Percentiles rank a stretch among this genome's conserved stretches.
Evolutionary conservation across 2,888 invertebrate species (phyloP).

Genomic region (Drosophila bunnanda): DNA sequence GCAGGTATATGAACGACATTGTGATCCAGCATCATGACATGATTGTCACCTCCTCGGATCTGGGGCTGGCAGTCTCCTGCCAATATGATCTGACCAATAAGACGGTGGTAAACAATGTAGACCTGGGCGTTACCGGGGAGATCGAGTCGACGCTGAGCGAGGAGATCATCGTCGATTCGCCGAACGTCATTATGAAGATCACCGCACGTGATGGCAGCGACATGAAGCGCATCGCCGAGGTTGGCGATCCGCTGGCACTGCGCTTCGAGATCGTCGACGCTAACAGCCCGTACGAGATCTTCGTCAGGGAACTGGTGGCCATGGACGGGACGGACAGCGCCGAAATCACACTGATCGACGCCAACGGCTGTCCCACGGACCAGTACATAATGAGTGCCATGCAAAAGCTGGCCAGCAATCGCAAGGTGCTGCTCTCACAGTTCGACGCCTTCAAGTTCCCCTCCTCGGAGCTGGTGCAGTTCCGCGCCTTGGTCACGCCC

Average conservation of each 20-base stretch:
- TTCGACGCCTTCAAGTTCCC: slow-evolving; percentile 98
- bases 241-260: slow-evolving; percentile 95
- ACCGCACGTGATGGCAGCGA: slow-evolving; percentile 93
- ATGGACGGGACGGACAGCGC: slow-evolving; percentile 97
- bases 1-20: slow-evolving; percentile 94
- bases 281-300: slow-evolving; percentile 97
- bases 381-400: slow-evolving; percentile 98
- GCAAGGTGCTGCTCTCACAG: slow-evolving; percentile 94
- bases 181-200: slow-evolving; percentile 97
- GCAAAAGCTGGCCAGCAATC: slow-evolving; percentile 91
- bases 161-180: slow-evolving; percentile 96
- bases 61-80: slow-evolving; percentile 95
- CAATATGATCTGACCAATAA: slow-evolving; percentile 97
- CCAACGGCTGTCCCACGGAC: slow-evolving; percentile 96
- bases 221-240: slow-evolving; percentile 93
- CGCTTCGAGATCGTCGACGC: slow-evolving; percentile 96
- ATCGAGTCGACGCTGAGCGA: slow-evolving; percentile 93
- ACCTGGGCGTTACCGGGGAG: slow-evolving; percentile 94
- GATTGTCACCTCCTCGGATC: slow-evolving; percentile 96
- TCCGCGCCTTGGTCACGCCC: slow-evolving; percentile 96
- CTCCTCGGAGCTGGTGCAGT: slow-evolving; percentile 96
- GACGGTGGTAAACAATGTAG: slow-evolving; percentile 95
- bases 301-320: slow-evolving; percentile 96
- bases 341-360: slow-evolving; percentile 96
- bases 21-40: slow-evolving; percentile 97